phyloP scores from a whole-genome alignment of 1,140 invertebrate genomes.

The Dinoponera quadriceps region DNA sequence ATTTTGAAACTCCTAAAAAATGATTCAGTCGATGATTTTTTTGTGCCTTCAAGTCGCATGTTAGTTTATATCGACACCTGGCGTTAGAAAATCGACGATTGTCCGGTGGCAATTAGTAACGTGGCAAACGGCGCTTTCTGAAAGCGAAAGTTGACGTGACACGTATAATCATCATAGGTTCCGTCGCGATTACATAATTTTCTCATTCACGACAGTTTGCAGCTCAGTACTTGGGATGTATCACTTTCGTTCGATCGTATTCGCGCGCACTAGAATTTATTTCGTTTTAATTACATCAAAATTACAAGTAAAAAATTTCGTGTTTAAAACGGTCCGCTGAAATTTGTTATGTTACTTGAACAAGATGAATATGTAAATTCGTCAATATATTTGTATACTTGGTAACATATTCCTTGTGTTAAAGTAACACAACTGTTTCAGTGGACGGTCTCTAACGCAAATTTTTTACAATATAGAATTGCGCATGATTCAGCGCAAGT shows the following conservation, averaged over 20 bases:
- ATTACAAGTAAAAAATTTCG: too few species aligned
- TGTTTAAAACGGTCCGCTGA: too few species aligned
- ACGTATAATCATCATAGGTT: constrained; percentile 31
- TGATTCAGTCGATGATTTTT: too few species aligned
- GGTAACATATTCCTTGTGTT: too few species aligned
- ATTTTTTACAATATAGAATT: too few species aligned
- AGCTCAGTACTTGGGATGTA: not conserved
- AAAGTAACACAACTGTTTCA: too few species aligned
- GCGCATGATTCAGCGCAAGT: not conserved
- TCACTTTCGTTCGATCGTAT: not conserved
- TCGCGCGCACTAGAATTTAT: not conserved
- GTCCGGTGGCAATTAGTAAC: constrained; percentile 13
- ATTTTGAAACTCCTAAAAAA: too few species aligned
- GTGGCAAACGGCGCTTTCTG: not conserved
- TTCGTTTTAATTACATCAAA: not conserved
- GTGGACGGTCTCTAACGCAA: too few species aligned
- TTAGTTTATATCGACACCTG: not conserved
- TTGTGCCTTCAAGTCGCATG: too few species aligned
- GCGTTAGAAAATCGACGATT: constrained; percentile 2
- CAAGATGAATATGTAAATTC: too few species aligned
- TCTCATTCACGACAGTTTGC: not conserved
- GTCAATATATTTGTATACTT: too few species aligned
- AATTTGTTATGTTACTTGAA: too few species aligned
- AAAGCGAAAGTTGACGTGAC: constrained; percentile 47
- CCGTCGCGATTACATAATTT: constrained; percentile 8